Evolutionary conservation across 2,797 vertebrate species (phyloP), one percentile per base, ranked within the genome.

Genomic region (Acrossocheilus wenchowensis): DNA sequence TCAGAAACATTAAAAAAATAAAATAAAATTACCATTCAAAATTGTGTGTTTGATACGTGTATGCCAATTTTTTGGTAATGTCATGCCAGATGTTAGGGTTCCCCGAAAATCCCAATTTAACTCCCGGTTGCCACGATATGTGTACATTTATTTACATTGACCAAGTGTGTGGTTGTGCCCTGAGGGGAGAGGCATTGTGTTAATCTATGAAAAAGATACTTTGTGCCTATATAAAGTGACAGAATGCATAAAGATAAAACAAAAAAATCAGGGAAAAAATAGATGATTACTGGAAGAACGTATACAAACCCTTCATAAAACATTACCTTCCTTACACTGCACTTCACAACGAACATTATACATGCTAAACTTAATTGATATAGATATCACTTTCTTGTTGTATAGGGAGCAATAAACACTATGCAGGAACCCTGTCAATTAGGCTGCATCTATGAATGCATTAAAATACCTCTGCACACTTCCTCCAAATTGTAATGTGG

Each of bases 171-270:
- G 52, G 48, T n/a, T 69, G 21, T 54, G 15, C 11, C n/a, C 26
- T 54, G 75, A 85, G 11, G 21, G 34, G 10, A 34, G n/a, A 78
- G 50, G n/a, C 39, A 60, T n/a, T 57, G 64, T 34, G 64, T 78
- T 85, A 71, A 85, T 71, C 83, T 78, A 78, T 54, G 48, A 36
- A 54, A 78, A 69, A 69, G 11, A 84, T 54, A 71, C 45, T 5
- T 69, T 77, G 17, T 3, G 26, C 19, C 48, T 71, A 78, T 68
- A 54, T 71, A 79, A 85, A 69, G 74, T 85, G 36, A 82, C 66
- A 72, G 23, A 82, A 54, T 36, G 45, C 45, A 71, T 19, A 14
- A 69, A 14, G 34, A 71, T 54, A 54, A 54, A 45, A 45, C 1
- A 41, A 43, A 7, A 7, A 81, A 71, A 69, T 52, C 2, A 1